These are phyloP conservation scores for Cardiocondyla obscurior DNA, from an alignment of 1,140 invertebrate species.

Conservation along the genomic window DNA sequence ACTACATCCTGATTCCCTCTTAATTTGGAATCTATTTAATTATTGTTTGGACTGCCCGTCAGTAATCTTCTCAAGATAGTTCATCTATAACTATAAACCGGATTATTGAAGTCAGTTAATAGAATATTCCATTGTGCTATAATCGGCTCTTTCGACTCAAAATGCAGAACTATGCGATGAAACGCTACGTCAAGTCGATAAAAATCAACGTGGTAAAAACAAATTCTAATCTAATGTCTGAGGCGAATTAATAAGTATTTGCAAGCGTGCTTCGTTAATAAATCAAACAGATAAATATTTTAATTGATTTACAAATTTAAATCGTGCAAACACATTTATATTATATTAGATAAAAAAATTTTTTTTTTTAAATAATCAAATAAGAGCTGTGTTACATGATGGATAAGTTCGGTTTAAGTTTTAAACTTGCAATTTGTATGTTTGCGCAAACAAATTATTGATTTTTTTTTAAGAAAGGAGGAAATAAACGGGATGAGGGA, in stretches of 20 bases:
- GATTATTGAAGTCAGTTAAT: background rate
- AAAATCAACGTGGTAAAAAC: background rate
- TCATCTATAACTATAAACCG: background rate
- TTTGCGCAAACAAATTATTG: slow-evolving; percentile 11
- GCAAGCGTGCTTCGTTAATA: background rate
- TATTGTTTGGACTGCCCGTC: background rate
- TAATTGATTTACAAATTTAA: background rate
- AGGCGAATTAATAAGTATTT: slow-evolving; percentile 12
- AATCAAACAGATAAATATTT: background rate
- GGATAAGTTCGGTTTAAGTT: background rate
- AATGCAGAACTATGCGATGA: background rate
- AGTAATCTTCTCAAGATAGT: background rate
- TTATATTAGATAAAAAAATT: background rate
- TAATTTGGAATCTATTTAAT: background rate
- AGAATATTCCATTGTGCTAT: slow-evolving; percentile 6
- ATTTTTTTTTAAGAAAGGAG: no score
- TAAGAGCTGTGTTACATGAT: background rate
- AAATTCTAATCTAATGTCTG: background rate
- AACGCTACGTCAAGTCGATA: slow-evolving; percentile 16
- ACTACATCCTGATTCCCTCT: background rate
- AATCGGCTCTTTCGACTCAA: slow-evolving; percentile 13
- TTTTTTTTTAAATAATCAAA: background rate
- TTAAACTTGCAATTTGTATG: background rate
- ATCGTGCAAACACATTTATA: background rate
- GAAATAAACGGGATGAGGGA: no score